phyloP scores from a whole-genome alignment of 2,888 invertebrate genomes.

The Andrena praecox region DNA sequence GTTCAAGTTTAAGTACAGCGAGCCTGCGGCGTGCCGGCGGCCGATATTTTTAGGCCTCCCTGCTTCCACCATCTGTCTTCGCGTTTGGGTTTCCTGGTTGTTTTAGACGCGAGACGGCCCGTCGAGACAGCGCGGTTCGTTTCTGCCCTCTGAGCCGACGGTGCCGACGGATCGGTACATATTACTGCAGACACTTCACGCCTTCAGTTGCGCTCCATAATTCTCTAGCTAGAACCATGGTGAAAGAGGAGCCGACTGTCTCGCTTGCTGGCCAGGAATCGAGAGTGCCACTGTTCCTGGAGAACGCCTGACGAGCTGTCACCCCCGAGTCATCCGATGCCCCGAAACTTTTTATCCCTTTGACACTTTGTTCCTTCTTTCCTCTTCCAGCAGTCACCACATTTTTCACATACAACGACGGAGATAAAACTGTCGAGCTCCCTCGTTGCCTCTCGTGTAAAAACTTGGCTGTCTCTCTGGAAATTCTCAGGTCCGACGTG shows the following conservation, averaged over 20 bases:
- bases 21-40: constrained; percentile 50
- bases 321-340: not conserved
- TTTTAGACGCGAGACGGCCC: constrained; percentile 47
- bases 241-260: not conserved
- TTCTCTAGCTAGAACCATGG: constrained; percentile 2
- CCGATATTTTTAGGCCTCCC: constrained; percentile 71
- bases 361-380: too few species aligned
- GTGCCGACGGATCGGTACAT: constrained; percentile 13
- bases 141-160: constrained; percentile 9
- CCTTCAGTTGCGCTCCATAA: constrained; percentile 14
- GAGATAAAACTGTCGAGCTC: not conserved
- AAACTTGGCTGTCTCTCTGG: not conserved
- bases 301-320: not conserved
- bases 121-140: constrained; percentile 46
- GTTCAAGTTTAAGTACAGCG: constrained; percentile 49
- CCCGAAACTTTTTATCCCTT: too few species aligned
- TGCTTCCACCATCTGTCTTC: constrained; percentile 69
- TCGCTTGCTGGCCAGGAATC: not conserved
- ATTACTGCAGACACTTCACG: constrained; percentile 28
- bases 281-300: not conserved
- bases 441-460: not conserved
- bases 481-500: too few species aligned
- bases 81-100: constrained; percentile 68
- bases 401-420: not conserved
- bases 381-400: too few species aligned